These are phyloP conservation scores for Chauna torquata DNA, from an alignment of 2,113 vertebrate genomes.

Conservation along the genomic window DNA sequence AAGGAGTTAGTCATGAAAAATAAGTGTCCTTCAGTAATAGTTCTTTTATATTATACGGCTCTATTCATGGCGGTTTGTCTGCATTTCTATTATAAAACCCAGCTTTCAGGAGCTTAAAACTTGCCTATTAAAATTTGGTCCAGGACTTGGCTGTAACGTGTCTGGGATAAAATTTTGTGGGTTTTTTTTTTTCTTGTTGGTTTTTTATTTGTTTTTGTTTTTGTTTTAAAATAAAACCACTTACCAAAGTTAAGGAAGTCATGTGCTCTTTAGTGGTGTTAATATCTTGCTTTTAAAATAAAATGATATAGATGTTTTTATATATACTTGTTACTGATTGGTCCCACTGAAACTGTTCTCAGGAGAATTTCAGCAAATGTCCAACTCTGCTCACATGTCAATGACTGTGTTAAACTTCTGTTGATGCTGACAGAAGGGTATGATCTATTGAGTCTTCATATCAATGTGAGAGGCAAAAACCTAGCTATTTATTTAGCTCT, in stretches of 20 bases:
- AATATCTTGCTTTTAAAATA: background rate
- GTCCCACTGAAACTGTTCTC: background rate
- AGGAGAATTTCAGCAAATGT: background rate
- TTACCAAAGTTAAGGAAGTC: background rate
- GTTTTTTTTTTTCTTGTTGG: too few relatives aligned
- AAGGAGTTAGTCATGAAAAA: constrained; percentile 24
- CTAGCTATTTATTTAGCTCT: background rate
- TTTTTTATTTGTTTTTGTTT: too few relatives aligned
- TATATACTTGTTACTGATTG: background rate
- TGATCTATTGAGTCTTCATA: background rate
- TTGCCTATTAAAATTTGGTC: background rate
- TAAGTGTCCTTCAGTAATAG: background rate
- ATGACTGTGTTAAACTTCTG: background rate
- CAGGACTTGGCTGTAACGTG: background rate
- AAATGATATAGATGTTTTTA: background rate
- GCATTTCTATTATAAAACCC: background rate
- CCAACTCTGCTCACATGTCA: background rate
- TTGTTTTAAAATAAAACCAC: background rate
- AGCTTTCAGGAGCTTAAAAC: background rate
- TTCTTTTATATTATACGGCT: background rate
- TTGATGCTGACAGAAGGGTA: background rate
- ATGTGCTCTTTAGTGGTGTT: background rate
- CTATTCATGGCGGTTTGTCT: background rate
- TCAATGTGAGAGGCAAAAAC: background rate
- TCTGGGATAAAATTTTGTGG: background rate